Base-by-base conservation (phyloP, 1,140 invertebrate species). In the Hyphantria cunea region DNA sequence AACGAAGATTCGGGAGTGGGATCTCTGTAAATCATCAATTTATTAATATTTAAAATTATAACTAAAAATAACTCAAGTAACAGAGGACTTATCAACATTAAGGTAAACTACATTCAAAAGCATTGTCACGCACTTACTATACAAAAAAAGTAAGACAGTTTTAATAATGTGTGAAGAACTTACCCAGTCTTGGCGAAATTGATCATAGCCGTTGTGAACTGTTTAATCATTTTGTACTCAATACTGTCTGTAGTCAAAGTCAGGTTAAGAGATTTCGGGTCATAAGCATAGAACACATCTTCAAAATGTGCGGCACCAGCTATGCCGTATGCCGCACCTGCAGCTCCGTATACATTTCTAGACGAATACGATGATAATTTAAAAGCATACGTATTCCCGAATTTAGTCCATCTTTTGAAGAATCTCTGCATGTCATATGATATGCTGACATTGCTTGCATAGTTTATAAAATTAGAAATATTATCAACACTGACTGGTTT, bases 171-270 rank as follows among this genome's bases (percentile, higher is more conserved):
- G 17, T 25, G 5, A 25, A 25, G 17, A 25, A 25, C 17, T 79
- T 74, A 93, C 92, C 89, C 83, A 67, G 84, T 84, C 72, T 92
- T 92, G 5, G 91, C 91, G 59, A 93, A 93, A 53, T 92, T 93
- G 0, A 91, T 82, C 76, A 92, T 90, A 3, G 93, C 37, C 41
- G 84, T 89, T 9, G 87, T 91, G 9, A 89, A 74, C 47, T 87
- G 74, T 41, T 85, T 68, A 1, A 81, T 75, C 74, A 92, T 82
- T 47, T 80, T 77, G 42, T 77, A 78, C 42, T 72, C 67, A 31
- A 59, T 63, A 12, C 64, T 67, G 6, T 64, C 58, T 32, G 63
- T 78, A 31, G 65, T 63, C 3, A 80, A 7, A 1, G 66, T 63
- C 10, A 79, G 32, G 14, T 82, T 72, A 0, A 69, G 45, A 6